Evolutionary conservation across 1,140 invertebrate genomes (phyloP).

Genomic region (Brachionus asplanchnoidis): DNA sequence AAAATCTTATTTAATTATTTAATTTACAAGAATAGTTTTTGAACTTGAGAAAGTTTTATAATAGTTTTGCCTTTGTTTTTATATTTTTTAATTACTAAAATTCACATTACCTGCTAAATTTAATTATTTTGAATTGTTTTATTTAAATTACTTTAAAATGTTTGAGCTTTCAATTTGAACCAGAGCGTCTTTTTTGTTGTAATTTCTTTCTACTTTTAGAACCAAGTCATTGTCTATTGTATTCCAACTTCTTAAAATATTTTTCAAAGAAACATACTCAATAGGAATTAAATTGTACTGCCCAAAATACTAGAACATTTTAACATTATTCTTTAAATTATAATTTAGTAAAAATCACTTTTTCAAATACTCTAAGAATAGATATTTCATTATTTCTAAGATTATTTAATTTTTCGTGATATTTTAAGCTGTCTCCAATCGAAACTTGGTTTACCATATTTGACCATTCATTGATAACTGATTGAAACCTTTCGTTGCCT

Average conservation of each 20-base stretch:
- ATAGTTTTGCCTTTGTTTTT: too few species aligned
- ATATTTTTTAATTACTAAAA: too few species aligned
- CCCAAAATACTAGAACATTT: not conserved
- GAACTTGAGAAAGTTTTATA: too few species aligned
- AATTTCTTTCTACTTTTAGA: not conserved
- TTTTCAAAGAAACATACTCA: not conserved
- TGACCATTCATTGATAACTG: not conserved
- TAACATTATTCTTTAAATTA: not conserved
- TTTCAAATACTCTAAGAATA: not conserved
- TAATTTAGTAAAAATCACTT: not conserved
- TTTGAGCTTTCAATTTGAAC: not conserved
- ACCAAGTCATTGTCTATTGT: not conserved
- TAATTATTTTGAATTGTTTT: too few species aligned
- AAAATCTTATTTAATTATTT: too few species aligned
- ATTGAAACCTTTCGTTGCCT: conserved; percentile 9
- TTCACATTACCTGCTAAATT: too few species aligned
- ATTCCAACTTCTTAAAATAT: not conserved
- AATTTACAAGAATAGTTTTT: too few species aligned
- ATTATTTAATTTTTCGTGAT: not conserved
- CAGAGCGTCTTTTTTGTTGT: conserved; percentile 30
- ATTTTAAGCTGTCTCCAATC: not conserved
- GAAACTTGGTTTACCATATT: not conserved
- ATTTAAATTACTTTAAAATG: not conserved
- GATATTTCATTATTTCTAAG: not conserved
- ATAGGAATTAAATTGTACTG: conserved; percentile 19